Base-by-base conservation (phyloP, 2,113 vertebrate species). In the Bothrops jararaca region DNA sequence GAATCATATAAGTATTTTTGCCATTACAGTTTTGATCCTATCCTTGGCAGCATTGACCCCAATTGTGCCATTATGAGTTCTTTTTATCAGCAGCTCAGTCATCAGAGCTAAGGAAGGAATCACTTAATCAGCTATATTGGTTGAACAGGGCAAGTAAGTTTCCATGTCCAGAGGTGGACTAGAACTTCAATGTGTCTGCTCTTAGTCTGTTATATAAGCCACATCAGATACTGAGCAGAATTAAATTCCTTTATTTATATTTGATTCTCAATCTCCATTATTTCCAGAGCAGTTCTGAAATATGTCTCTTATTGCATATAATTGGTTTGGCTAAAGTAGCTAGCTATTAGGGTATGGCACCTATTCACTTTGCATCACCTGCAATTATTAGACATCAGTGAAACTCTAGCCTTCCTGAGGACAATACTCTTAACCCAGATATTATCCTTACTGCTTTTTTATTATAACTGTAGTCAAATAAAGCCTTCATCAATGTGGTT, bases 401-500 rank as follows among this genome's bases (percentile, higher is more conserved):
- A 88, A 93, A 15, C 26, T 24, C 22, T 74, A 50, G 39, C 48
- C 15, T 69, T 92, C 69, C 57, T 52, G 53, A 92, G 53, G 42
- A 89, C 88, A 58, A 92, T 45, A 50, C 23, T 50, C n/a, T 85
- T 45, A 42, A 53, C 18, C 45, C 22, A 86, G 86, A 48, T 22
- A 9, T 11, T 69, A 42, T 42, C 1, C n/a, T 39, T 56, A 29
- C 24, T 45, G 45, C 29, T 90, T 92, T 92, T 7, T 86, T 20
- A 56, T 7, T 58, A 48, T 50, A 22, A 15, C 90, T 39, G 90
- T 54, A 93, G 89, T 88, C 3, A 45, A 48, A 86, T 18, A 90
- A 92, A 91, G 90, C 39, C 86, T 92, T 58, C 39, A 60, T 53
- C 69, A 94, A 29, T 88, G 69, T 23, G 69, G 45, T 45, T 26